These are phyloP conservation scores for Antedon mediterranea DNA, from an alignment of 53 echinoderm and acorn worm species.

Conservation along the genomic window DNA sequence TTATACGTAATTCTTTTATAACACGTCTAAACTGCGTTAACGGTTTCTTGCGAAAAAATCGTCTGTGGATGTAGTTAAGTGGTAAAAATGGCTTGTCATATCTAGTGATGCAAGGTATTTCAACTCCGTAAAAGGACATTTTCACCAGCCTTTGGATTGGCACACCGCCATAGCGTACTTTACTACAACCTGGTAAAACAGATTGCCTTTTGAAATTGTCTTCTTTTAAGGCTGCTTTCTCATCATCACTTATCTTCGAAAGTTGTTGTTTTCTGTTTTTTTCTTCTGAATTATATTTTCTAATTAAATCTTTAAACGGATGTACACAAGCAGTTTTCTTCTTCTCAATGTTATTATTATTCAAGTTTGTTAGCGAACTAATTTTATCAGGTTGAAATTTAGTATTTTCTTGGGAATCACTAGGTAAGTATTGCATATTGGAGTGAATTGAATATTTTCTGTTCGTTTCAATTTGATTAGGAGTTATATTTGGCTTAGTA, in stretches of 20 bases:
- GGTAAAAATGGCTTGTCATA: not conserved
- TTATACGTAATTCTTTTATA: not conserved
- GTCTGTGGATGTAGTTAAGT: not conserved
- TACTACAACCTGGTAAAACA: no score
- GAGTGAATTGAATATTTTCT: no score
- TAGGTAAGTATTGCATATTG: no score
- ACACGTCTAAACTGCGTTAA: not conserved
- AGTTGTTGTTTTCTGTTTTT: not conserved
- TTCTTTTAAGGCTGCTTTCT: no score
- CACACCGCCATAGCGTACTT: not conserved
- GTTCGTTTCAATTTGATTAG: no score
- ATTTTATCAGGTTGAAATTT: no score
- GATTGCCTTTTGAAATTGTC: not conserved
- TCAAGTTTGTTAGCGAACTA: no score
- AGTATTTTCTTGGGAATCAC: no score
- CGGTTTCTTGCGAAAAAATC: not conserved
- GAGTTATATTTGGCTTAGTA: no score
- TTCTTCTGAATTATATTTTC: not conserved
- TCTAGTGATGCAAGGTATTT: not conserved
- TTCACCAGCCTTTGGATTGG: not conserved
- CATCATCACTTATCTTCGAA: not conserved
- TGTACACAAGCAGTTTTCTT: not conserved
- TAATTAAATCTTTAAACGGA: not conserved
- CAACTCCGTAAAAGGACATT: not conserved
- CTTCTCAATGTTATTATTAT: not conserved